Evolutionary conservation across 2,797 vertebrate species (phyloP), one percentile per base, ranked within the genome.

Genomic region (Serranus cabrilla): DNA sequence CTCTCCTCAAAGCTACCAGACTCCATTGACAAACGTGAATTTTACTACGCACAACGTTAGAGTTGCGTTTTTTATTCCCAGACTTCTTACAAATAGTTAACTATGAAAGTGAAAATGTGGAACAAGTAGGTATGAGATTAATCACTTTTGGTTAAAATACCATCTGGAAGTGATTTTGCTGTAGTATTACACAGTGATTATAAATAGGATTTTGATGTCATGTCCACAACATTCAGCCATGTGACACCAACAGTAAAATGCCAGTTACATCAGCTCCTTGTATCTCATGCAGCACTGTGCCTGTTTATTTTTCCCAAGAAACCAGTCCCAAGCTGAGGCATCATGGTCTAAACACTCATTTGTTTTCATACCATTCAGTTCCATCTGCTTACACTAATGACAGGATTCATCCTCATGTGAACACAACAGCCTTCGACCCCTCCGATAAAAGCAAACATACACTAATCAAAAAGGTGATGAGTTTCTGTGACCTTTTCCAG

Each of bases 401-500:
- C 27, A 74, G 16, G 5, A 52, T 11, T 16, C 34, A 11, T 71
- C 59, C 27, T 8, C 72, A 81, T 91, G 86, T 86, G 90, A 87
- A 90, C 74, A 25, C 55, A 1, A 68, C 58, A 45, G 65, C 88
- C 83, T 88, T 74, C 37, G 78, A 89, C 86, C 86, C 74, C 47
- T 78, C 20, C 5, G 20, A 77, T 70, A 17, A 61, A 71, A 70
- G 57, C 31, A 74, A 80, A 83, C 70, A 79, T 57, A 67, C 75
- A 76, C 74, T 54, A 51, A 78, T 77, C 66, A 73, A 50, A 52
- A 68, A 76, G 77, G 73, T 62, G 75, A 61, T 14, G 46, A 60
- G 14, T 57, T 75, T 66, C 76, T 64, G 16, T 2, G 70, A 81
- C 66, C 70, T 47, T 17, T 23, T 58, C 57, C 46, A 49, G 9